phyloP scores from a whole-genome alignment of 2,888 invertebrate genomes.

The Hemicrepidius hirtus region DNA sequence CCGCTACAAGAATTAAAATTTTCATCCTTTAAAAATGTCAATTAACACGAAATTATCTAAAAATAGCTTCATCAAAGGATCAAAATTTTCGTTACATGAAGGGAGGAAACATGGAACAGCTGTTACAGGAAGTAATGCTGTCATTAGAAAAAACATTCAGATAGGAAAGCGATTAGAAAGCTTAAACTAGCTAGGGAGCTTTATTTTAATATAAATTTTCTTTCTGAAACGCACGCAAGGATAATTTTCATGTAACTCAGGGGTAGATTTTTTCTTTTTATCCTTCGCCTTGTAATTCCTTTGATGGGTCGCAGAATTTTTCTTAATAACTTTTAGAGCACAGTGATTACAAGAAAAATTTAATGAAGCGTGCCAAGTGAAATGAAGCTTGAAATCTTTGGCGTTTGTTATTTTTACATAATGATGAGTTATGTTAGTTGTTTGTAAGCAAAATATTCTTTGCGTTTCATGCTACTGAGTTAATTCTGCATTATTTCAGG shows the following conservation, averaged over 20 bases:
- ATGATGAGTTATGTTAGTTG: constrained; percentile 22
- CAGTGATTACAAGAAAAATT: constrained; percentile 29
- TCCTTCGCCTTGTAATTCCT: constrained; percentile 13
- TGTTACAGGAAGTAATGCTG: constrained; percentile 1
- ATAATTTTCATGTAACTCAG: constrained; percentile 2
- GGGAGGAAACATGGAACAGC: constrained; percentile 8
- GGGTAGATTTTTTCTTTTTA: constrained; percentile 3
- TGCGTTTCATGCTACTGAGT: background rate
- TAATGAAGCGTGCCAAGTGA: constrained; percentile 31
- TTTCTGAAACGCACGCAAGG: background rate
- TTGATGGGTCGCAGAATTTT: constrained; percentile 3
- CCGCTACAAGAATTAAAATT: background rate
- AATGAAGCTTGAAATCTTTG: constrained; percentile 38
- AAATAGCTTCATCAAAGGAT: no score
- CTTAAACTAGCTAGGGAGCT: background rate
- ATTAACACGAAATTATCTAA: no score
- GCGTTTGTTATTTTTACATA: constrained; percentile 33
- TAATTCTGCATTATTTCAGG: background rate
- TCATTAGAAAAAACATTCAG: constrained; percentile 18
- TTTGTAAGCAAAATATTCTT: background rate
- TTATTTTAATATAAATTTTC: constrained; percentile 12
- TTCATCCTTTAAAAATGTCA: no score
- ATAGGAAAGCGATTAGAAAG: constrained; percentile 16
- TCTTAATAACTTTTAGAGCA: constrained; percentile 30
- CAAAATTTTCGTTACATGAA: background rate